Base-by-base conservation (phyloP, 2,797 vertebrate genomes). In the Sandelia bainsii region DNA sequence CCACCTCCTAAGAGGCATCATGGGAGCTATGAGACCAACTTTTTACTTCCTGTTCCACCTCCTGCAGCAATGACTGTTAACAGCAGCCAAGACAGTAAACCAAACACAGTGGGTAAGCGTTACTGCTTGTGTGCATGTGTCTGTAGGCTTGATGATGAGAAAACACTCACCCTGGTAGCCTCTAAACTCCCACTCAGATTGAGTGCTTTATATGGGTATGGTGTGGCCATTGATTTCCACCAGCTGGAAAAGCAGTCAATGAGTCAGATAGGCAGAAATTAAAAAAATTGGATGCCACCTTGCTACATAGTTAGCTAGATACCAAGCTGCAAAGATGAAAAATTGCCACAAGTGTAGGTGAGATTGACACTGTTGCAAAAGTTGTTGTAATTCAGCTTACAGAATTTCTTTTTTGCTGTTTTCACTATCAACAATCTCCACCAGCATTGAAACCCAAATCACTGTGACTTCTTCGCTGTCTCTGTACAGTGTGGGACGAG, bases 11-110 rank as follows among this genome's bases (percentile, higher is more conserved):
- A 79, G 72, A 91, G 89, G 70, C 89, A 92, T 64, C 76, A 85
- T 8, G 91, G 85, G 22, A 88, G 77, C 74, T 90, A 80, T 1
- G 90, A 91, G 62, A 84, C 75, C 29, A 83, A 68, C 69, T 61
- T 93, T 63, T 77, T 93, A 65, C 85, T 93, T 76, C 65, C 93
- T 50, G 93, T 93, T 52, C 93, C 93, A 9, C 50, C 70, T 13
- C 82, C 83, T 45, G 50, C 72, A 42, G 84, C 66, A 68, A 57
- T 5, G 0, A 53, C 72, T 16, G 4, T 58, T 58, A 75, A 56
- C 45, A 50, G 40, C 44, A 59, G 16, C 62, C 79, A 71, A 68
- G 79, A 81, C 17, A 66, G 10, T 51, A 73, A 68, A 40, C 51
- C 54, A 10, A 82, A 60, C 50, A 37, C 22, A 49, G 51, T 39